Percentiles rank a stretch among this genome's conserved stretches.
Evolutionary conservation across 2,888 invertebrate species (phyloP).

Genomic region (Spodoptera littoralis): DNA sequence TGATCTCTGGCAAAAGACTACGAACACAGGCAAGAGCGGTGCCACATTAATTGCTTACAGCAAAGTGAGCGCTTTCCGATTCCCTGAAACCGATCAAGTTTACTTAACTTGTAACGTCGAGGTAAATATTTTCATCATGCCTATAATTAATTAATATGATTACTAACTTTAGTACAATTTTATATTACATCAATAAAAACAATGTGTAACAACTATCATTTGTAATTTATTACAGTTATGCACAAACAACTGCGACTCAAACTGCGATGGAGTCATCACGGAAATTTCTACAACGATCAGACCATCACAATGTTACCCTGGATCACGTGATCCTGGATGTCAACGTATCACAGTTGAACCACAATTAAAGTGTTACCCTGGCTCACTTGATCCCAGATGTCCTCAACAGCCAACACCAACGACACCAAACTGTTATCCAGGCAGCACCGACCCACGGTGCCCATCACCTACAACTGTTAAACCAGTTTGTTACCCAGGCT

Average conservation of each 20-base stretch:
- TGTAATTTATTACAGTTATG: conserved; percentile 73
- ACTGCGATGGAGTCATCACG: conserved; percentile 71
- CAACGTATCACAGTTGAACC: conserved; percentile 65
- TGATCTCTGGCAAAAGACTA: conserved; percentile 90
- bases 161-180: no score
- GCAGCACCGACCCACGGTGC: conserved; percentile 44
- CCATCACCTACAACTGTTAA: conserved; percentile 21
- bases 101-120: conserved; percentile 93
- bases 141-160: no score
- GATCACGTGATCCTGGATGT: conserved; percentile 74
- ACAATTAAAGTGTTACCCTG: conserved; percentile 68
- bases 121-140: conserved; percentile 73
- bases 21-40: conserved; percentile 88
- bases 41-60: conserved; percentile 91
- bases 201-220: no score
- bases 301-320: conserved; percentile 73
- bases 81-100: conserved; percentile 92
- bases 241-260: conserved; percentile 78
- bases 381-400: conserved; percentile 69
- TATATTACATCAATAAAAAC: no score
- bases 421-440: conserved; percentile 40
- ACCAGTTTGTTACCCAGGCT: conserved; percentile 48
- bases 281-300: conserved; percentile 74
- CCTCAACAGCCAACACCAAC: conserved; percentile 52
- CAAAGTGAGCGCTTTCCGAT: conserved; percentile 92